Base-by-base conservation (phyloP, 1,140 invertebrate genomes). In the Atta colombica region DNA sequence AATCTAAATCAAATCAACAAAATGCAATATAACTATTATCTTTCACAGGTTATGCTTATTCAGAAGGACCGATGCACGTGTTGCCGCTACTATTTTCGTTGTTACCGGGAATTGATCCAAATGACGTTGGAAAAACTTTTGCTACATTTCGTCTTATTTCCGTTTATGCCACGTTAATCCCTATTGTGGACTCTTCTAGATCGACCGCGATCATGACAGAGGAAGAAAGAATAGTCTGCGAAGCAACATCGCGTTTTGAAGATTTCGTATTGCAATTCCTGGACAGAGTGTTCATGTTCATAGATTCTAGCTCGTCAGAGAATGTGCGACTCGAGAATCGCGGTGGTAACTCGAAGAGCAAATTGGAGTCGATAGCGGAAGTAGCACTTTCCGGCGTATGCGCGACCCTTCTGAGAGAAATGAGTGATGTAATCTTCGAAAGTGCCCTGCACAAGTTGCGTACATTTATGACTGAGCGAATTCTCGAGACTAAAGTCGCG, bases 71-170 rank as follows among this genome's bases (percentile, higher is more conserved):
- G 39, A 96, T 96, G 0, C 97, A 99, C 92, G 97, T 99, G 0
- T 96, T 99, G 4, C 98, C 98, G 1, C 94, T 99, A 5, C 94
- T 99, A 3, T 96, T 98, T 90, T 96, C 97, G 1, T 96, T 97
- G 0, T 94, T 99, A 16, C 98, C 98, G 0, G 98, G 98, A 7
- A 97, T 99, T 61, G 98, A 99, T 95, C 97, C 98, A 0, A 99
- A 99, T 92, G 99, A 99, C 94, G 96, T 97, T 51, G 96, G 96
- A 82, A 99, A 99, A 92, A 98, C 97, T 85, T 96, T 98, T 90
- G 96, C 97, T 45, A 97, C 98, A 0, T 96, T 99, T 88, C 97
- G 98, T 93, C 97, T 99, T 88, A 97, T 99, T 75, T 96, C 97
- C 16, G 97, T 97, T 16, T 97, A 98, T 91, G 96, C 97, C 1